Base-by-base conservation (phyloP, 2,113 vertebrate species). In the Varanus komodoensis region DNA sequence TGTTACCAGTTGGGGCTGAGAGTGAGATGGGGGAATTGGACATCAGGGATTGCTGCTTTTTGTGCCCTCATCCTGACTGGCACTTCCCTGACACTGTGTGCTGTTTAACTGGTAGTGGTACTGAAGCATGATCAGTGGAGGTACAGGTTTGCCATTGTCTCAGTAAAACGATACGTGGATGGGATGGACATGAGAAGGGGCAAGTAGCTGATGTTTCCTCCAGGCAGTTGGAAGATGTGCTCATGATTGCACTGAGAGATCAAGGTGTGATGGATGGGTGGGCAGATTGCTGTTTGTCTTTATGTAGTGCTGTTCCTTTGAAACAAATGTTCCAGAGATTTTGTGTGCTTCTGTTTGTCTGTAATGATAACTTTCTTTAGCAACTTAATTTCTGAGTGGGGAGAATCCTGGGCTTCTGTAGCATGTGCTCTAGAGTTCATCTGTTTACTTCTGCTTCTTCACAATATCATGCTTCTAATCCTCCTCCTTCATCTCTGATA, bases 1-100 rank as follows among this genome's bases (percentile, higher is more conserved):
- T 83, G 71, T 73, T 67, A 11, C 64, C 82, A 80, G n/a, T 50
- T 79, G 74, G 74, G 44, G 83, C 74, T 89, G 44, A 69, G 48
- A 85, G 74, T 44, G 61, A 86, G 74, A 79, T 52, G 27, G 27
- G 64, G 61, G 69, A 64, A n/a, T 44, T 80, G 48, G 64, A 80
- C 79, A 57, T n/a, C n/a, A 57, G n/a, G 64, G 44, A 85, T 68
- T 52, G 25, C 73, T 84, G 9, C 6, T 32, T 67, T 50, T 25
- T 23, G 8, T 67, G 19, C 32, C 52, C 57, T 84, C 21, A 14
- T 50, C 44, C 3, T 48, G 27, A 19, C 34, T 84, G 44, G 44
- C 25, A 52, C 32, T 85, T 85, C n/a, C 57, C 32, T 69, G 19
- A 78, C 69, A 32, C n/a, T 85, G 74, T 44, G 8, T 79, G 83